Evolutionary conservation across 2,113 vertebrate species (phyloP).

Genomic region (Lepisosteus oculatus): DNA sequence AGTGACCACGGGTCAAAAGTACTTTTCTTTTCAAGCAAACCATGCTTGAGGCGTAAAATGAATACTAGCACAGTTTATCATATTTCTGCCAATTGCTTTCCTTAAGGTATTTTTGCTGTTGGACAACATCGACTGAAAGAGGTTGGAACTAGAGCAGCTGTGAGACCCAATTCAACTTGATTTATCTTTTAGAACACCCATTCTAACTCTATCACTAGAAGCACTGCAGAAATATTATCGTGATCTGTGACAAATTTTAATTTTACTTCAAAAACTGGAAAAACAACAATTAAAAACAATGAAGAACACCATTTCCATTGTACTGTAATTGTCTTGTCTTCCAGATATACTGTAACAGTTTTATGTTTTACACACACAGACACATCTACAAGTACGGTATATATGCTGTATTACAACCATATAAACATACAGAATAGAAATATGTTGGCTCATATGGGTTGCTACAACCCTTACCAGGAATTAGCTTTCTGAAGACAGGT

Average conservation of each 20-base stretch:
- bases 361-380: too few species aligned
- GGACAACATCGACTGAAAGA: slow-evolving; percentile 57
- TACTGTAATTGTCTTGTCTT: too few species aligned
- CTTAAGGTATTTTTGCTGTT: slow-evolving; percentile 53
- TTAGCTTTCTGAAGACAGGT: too few species aligned
- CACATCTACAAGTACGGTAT: too few species aligned
- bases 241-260: slow-evolving; percentile 50
- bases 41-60: slow-evolving; percentile 63
- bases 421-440: too few species aligned
- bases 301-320: too few species aligned
- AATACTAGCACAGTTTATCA: slow-evolving; percentile 73
- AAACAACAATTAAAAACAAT: not conserved
- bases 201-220: slow-evolving; percentile 63
- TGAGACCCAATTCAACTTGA: slow-evolving; percentile 59
- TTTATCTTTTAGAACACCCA: slow-evolving; percentile 56
- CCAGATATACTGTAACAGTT: too few species aligned
- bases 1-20: slow-evolving; percentile 62
- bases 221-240: slow-evolving; percentile 57
- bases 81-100: slow-evolving; percentile 50
- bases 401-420: too few species aligned
- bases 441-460: too few species aligned
- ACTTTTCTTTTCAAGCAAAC: slow-evolving; percentile 66
- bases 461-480: too few species aligned
- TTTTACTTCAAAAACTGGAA: slow-evolving; percentile 18
- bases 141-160: slow-evolving; percentile 43